Evolutionary conservation across 2,113 vertebrate species (phyloP), one percentile per base, ranked within the genome.

Genomic region (Channa maculata): DNA sequence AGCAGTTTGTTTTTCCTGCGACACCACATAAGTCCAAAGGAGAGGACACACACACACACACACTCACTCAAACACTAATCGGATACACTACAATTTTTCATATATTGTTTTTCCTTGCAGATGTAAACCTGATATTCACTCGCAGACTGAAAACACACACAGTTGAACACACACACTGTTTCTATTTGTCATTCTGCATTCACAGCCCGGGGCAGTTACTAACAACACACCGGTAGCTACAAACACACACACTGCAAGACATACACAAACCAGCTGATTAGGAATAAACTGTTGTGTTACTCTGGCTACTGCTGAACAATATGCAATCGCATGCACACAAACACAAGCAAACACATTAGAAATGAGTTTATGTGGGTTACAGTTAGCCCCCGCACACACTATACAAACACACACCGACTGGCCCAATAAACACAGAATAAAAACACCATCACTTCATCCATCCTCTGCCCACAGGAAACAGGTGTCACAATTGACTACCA

Each of bases 141-240:
- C 64, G 5, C 43, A 13, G 41, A 46, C 41, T 55, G 0, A 37
- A 2, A 48, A 61, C 34, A 48, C 33, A 48, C 53, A 38, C 6
- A 12, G 49, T 14, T 14, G 6, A 39, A 51, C 45, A 65, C 62
- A 65, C 38, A 34, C 14, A 15, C 50, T 41, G 14, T 39, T 38
- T 36, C 58, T 80, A 71, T 80, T 79, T 70, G 64, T 37, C 9
- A n/a, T 53, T 43, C 59, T 64, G 64, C 71, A 0, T 74, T 38
- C 58, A 74, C 14, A 46, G 65, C 58, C 46, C 52, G 65, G 51
- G 52, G 52, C 39, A 8, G 69, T 67, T 57, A 68, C 70, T 55
- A 79, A 67, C 69, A 71, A 79, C 77, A 80, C 70, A 72, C 58
- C 46, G 54, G 33, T 33, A 38, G 63, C 54, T 24, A 24, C 24